Percentiles rank a stretch among this genome's conserved stretches.
Evolutionary conservation across 1,140 invertebrate species (phyloP).

Genomic region (Magallana ariakensis): DNA sequence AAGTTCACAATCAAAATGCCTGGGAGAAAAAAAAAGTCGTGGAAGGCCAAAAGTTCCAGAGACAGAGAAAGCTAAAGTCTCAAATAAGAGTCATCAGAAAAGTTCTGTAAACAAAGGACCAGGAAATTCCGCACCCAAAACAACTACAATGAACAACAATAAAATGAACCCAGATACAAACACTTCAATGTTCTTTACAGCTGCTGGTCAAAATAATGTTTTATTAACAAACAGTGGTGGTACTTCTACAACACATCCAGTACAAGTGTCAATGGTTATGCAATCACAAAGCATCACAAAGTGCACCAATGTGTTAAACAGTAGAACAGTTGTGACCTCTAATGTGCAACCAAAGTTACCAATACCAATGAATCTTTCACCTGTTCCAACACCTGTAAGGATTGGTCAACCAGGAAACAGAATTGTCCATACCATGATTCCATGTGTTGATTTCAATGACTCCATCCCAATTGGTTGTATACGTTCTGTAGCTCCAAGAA

Average conservation of each 20-base stretch:
- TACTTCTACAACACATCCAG: not conserved
- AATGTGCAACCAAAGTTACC: not conserved
- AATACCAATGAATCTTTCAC: not conserved
- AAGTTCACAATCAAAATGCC: not conserved
- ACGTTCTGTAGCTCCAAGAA: not conserved
- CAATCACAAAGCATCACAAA: not conserved
- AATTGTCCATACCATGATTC: not conserved
- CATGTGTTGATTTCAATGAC: constrained; percentile 5
- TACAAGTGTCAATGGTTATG: not conserved
- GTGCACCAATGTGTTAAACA: not conserved
- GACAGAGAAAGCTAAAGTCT: not conserved
- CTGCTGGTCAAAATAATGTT: not conserved
- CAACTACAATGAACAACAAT: not conserved
- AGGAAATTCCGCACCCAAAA: not conserved
- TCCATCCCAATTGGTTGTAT: not conserved
- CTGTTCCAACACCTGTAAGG: not conserved
- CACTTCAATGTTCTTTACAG: not conserved
- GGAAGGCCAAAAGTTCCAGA: constrained; percentile 11
- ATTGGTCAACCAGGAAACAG: not conserved
- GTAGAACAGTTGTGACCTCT: not conserved
- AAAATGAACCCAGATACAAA: not conserved
- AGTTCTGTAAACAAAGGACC: not conserved
- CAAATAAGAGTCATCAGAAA: not conserved
- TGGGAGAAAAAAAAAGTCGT: not conserved
- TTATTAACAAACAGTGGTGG: not conserved